Percentiles rank a stretch among this genome's conserved stretches.
phyloP scores from a whole-genome alignment of 2,888 invertebrate genomes.

The Heliothis peltigera region DNA sequence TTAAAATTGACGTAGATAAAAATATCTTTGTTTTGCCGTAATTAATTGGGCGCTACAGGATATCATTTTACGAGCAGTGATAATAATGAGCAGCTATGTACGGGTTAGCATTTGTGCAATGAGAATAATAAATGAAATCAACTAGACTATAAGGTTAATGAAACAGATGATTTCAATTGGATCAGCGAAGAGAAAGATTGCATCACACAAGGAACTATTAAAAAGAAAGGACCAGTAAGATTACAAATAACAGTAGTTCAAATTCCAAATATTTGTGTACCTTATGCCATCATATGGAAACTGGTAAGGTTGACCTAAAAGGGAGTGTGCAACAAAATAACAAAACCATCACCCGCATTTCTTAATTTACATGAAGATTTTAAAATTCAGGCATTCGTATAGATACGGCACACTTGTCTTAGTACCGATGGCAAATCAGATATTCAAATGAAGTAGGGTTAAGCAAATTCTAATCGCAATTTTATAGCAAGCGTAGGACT shows the following conservation, averaged over 20 bases:
- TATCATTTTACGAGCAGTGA: conserved; percentile 72
- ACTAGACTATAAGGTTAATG: conserved; percentile 32
- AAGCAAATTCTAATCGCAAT: conserved; percentile 41
- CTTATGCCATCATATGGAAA: background rate
- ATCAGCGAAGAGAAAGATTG: conserved; percentile 18
- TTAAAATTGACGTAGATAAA: background rate
- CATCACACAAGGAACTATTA: background rate
- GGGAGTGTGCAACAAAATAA: background rate
- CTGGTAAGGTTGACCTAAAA: background rate
- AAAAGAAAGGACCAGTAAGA: background rate
- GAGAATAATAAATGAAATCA: conserved; percentile 50
- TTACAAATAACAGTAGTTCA: background rate
- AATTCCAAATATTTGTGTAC: background rate
- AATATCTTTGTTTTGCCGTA: conserved; percentile 61
- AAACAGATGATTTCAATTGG: conserved; percentile 24
- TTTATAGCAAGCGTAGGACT: conserved; percentile 36
- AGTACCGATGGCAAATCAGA: conserved; percentile 21
- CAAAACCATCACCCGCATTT: background rate
- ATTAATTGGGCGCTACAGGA: conserved; percentile 74
- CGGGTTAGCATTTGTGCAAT: conserved; percentile 48
- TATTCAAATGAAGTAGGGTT: conserved; percentile 32
- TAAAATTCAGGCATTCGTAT: conserved; percentile 14
- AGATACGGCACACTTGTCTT: background rate
- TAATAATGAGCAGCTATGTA: conserved; percentile 64
- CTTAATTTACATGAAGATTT: background rate